Conservation (phyloP, 2,888 invertebrate genomes). For the Coremacera marginata region DNA sequence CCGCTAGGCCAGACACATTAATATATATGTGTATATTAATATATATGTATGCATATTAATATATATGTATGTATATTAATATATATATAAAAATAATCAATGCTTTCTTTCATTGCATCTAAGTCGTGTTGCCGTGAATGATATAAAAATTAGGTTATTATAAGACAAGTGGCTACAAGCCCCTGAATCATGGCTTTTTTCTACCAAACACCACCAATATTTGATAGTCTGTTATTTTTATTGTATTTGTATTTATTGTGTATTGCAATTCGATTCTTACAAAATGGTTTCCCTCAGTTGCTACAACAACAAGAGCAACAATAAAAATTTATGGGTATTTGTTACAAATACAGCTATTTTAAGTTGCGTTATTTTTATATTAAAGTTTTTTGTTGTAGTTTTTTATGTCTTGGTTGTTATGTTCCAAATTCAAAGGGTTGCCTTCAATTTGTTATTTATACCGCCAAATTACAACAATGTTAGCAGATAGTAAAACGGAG, state of each 20-base stretch:
- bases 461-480: not conserved
- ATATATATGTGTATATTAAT: not conserved
- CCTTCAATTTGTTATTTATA: not conserved
- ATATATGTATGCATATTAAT: not conserved
- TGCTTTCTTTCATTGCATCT: not conserved
- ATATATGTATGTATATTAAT: not conserved
- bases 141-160: slow-evolving; percentile 23
- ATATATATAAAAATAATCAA: too few species aligned
- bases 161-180: not conserved
- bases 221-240: not conserved
- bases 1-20: not conserved
- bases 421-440: slow-evolving; percentile 16
- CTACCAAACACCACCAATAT: too few species aligned
- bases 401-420: not conserved
- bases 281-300: slow-evolving; percentile 24
- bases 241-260: slow-evolving; percentile 25
- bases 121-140: not conserved
- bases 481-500: not conserved
- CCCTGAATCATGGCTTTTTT: not conserved
- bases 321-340: not conserved
- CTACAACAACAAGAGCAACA: slow-evolving; percentile 33
- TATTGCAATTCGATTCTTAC: slow-evolving; percentile 26
- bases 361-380: not conserved
- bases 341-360: slow-evolving; percentile 3
- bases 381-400: not conserved